Evolutionary conservation across 2,113 vertebrate species (phyloP).

Genomic region (Mionectes macconnelli): DNA sequence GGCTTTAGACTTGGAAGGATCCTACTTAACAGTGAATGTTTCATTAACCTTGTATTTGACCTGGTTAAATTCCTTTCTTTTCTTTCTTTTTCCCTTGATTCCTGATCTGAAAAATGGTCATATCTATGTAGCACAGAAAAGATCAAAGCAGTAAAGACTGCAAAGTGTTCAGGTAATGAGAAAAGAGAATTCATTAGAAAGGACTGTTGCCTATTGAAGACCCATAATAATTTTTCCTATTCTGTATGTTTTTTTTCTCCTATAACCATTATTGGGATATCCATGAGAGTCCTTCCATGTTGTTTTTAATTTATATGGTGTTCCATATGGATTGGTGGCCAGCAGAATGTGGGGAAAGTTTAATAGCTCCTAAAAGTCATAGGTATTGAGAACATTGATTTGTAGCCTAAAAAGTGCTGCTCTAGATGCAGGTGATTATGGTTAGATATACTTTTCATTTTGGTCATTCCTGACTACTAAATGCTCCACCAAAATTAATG

Average conservation of each 20-base stretch:
- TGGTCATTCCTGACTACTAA: fast-evolving
- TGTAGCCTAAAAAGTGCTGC: neutral
- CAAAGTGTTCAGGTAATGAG: neutral
- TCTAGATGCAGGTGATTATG: neutral
- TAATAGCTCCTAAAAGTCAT: neutral
- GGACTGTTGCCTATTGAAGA: neutral
- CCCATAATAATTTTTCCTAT: neutral
- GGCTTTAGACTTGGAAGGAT: neutral
- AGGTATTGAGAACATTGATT: neutral
- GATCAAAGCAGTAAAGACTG: neutral
- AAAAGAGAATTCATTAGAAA: neutral
- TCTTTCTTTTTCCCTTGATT: neutral
- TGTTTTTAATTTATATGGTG: neutral
- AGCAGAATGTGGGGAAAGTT: neutral
- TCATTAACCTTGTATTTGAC: neutral
- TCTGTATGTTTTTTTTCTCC: neutral
- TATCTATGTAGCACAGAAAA: neutral
- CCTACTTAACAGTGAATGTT: neutral
- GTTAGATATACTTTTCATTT: neutral
- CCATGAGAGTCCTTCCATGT: neutral
- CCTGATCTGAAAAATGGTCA: neutral
- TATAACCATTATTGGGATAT: neutral
- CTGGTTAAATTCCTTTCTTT: neutral
- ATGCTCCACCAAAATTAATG: neutral
- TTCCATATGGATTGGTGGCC: neutral